A percentile compares a stretch with the other conserved stretches of the same genome.
Conservation (phyloP, 2,888 invertebrate species). For the Temnothorax unifasciatus region DNA sequence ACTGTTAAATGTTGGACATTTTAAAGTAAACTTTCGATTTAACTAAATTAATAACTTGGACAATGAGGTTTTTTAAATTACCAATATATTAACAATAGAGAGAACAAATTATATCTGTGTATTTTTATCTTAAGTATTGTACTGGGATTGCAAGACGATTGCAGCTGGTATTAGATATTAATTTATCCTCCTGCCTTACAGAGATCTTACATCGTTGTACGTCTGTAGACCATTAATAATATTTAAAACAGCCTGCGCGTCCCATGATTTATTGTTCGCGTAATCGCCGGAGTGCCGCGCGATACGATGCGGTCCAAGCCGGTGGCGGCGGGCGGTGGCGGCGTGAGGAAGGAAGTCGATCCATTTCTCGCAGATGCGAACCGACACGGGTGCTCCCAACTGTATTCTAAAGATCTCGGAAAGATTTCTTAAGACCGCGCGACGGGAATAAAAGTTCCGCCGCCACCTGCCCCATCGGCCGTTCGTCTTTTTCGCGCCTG, state of each 20-base stretch:
- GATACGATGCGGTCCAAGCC: conserved; percentile 33
- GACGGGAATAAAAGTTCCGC: conserved; percentile 41
- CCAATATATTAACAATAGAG: neutral
- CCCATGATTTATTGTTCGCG: conserved; percentile 48
- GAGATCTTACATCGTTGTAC: neutral
- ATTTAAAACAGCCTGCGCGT: conserved; percentile 33
- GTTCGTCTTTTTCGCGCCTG: conserved; percentile 34
- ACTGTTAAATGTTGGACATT: too few species aligned
- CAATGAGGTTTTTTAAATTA: neutral
- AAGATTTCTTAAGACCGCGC: conserved; percentile 52
- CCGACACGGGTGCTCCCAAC: conserved; percentile 33
- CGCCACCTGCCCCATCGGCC: conserved; percentile 40
- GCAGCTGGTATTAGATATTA: conserved; percentile 1
- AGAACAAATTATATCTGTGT: neutral
- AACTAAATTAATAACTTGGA: neutral
- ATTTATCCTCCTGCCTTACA: neutral
- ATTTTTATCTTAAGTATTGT: neutral
- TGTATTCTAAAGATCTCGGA: conserved; percentile 50
- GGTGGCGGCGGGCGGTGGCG: neutral
- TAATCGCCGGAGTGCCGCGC: conserved; percentile 22
- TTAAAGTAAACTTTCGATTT: neutral
- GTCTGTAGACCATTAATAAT: conserved; percentile 33
- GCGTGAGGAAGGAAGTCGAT: conserved; percentile 62
- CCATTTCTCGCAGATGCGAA: conserved; percentile 47
- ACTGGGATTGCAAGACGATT: neutral